Evolutionary conservation across 2,888 invertebrate genomes (phyloP), one percentile per base, ranked within the genome.

Genomic region (Acronicta leporina): DNA sequence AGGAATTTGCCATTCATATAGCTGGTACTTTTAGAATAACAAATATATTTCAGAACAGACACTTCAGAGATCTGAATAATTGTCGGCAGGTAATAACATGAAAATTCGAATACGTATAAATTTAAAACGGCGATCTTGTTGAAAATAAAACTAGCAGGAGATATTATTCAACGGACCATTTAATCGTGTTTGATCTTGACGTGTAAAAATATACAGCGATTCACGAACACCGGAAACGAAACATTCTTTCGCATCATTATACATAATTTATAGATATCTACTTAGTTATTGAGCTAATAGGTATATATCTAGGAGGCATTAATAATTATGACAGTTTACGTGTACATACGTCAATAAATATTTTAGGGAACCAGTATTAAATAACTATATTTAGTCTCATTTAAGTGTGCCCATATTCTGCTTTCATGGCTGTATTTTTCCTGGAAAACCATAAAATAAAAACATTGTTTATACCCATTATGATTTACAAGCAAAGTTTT

Each of bases 1-100:
- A 88, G 91, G 92, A 89, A 94, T 94, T 90, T 82, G 89, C 94
- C 94, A 94, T 94, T 94, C 94, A 94, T 93, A 92, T 92, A 75
- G 79, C 73, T 81, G 86, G 80, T 83, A 85, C 81, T 81, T 83
- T 80, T 83, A 77, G 83, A 88, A 87, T 86, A 85, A 85, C 84
- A 79, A 82, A 74, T 77, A 72, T 76, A 79, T 84, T 85, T 78
- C 51, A 67, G 69, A 61, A 68, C 68, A 54, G 61, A 52, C 54
- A 65, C 74, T 77, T 75, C 63, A 49, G 69, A 63, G 44, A 62
- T 62, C 56, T 68, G 66, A 68, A 66, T 63, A 52, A 65, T 49
- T 48, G 56, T 44, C 45, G 14, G 43, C 41, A 73, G 64, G 60
- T 68, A 61, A 58, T 54, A 46, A 56, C 53, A 64, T 45, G 20